Conservation (phyloP, 2,888 invertebrate genomes). For the Acheta domesticus region DNA sequence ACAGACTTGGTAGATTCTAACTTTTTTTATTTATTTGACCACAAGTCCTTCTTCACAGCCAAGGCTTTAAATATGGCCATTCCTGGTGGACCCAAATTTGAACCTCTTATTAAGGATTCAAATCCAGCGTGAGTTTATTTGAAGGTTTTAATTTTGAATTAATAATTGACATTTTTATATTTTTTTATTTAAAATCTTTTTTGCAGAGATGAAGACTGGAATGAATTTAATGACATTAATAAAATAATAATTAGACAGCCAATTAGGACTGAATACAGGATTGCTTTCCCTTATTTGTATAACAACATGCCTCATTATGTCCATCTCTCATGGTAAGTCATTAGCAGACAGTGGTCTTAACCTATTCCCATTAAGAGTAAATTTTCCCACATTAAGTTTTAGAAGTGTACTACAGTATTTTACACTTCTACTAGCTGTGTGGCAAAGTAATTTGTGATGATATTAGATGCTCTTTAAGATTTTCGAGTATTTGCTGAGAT, state of each 20-base stretch:
- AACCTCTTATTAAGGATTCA: slow-evolving; percentile 96
- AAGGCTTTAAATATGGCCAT: slow-evolving; percentile 99
- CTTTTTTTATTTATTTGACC: slow-evolving; percentile 98
- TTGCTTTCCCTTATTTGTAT: slow-evolving; percentile 98
- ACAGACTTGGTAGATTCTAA: slow-evolving; percentile 98
- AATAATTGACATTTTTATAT: background rate
- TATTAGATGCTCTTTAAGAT: slow-evolving; percentile 38
- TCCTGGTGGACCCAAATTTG: slow-evolving; percentile 99
- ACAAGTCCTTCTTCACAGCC: slow-evolving; percentile 99
- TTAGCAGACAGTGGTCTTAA: slow-evolving; percentile 18
- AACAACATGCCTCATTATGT: slow-evolving; percentile 99
- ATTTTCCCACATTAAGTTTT: slow-evolving; percentile 29
- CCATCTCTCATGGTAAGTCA: slow-evolving; percentile 90
- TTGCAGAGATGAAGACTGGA: slow-evolving; percentile 97
- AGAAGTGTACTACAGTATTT: slow-evolving; percentile 30
- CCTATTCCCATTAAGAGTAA: slow-evolving; percentile 25
- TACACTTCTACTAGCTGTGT: slow-evolving; percentile 56
- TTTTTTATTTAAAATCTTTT: slow-evolving; percentile 11
- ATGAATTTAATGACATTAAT: slow-evolving; percentile 99
- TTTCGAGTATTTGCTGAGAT: slow-evolving; percentile 36
- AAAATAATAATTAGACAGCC: slow-evolving; percentile 99
- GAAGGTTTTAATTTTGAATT: background rate
- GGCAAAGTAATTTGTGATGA: slow-evolving; percentile 53
- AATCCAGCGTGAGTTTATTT: slow-evolving; percentile 71
- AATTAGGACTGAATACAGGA: slow-evolving; percentile 97